Percentiles rank a stretch among this genome's conserved stretches.
Evolutionary conservation across 2,888 invertebrate genomes (phyloP).

Genomic region (Apotomis turbidana): DNA sequence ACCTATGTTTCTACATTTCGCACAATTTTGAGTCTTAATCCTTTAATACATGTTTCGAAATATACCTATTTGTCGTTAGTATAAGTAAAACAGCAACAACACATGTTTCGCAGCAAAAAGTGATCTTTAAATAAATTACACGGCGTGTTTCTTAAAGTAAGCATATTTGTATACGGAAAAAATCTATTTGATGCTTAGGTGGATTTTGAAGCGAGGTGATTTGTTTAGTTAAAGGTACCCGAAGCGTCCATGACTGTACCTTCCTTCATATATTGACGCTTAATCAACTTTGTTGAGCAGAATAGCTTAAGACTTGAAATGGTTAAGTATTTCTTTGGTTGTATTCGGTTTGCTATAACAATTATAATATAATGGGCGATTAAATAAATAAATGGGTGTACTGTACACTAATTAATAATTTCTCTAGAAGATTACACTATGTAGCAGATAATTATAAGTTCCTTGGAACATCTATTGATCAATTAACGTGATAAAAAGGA

Average conservation of each 20-base stretch:
- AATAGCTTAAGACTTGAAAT: too few species aligned
- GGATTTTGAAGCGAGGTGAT: not conserved
- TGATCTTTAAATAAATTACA: constrained; percentile 14
- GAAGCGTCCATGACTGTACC: not conserved
- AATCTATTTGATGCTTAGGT: not conserved
- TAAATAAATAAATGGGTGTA: too few species aligned
- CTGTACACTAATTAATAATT: too few species aligned
- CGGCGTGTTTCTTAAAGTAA: not conserved
- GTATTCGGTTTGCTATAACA: too few species aligned
- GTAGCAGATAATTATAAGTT: too few species aligned
- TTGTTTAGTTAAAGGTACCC: not conserved
- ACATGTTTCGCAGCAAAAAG: constrained; percentile 2
- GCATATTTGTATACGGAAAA: not conserved
- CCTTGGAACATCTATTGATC: too few species aligned
- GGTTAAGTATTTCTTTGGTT: too few species aligned
- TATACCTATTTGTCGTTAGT: not conserved
- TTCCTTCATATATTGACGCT: not conserved
- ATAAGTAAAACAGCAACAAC: not conserved
- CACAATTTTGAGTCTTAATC: not conserved
- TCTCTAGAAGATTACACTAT: too few species aligned
- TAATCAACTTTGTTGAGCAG: not conserved
- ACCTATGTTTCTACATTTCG: not conserved
- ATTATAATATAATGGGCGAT: too few species aligned
- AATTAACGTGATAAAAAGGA: too few species aligned
- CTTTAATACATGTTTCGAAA: not conserved